Evolutionary conservation across 2,888 invertebrate species (phyloP), one percentile per base, ranked within the genome.

Genomic region (Syritta pipiens): DNA sequence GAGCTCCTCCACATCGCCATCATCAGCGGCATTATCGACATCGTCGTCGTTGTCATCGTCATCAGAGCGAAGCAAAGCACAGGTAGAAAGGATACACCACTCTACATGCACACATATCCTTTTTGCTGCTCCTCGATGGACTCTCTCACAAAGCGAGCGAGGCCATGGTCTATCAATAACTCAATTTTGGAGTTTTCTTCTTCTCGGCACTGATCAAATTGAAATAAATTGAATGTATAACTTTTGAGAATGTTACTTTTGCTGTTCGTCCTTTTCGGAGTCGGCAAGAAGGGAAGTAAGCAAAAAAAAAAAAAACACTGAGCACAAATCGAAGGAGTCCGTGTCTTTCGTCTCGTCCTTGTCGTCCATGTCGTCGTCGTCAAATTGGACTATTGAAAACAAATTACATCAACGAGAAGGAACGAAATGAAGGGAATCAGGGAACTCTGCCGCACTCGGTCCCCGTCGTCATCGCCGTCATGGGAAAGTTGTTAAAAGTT

Each of bases 371-470:
- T n/a, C n/a, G n/a, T n/a, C n/a, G n/a, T 30, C 1, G 10, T 53
- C 28, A 77, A 72, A 77, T 77, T 77, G 77, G 53, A 77, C 77
- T 77, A 77, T 77, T 77, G 77, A 77, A 72, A 71, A 28, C 48
- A 65, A 77, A 77, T 77, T 72, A 67, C 60, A 77, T 77, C 60
- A 77, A 60, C 65, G 59, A 37, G 26, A 67, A 37, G 57, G 53
- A 49, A 35, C 40, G 44, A 51, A 57, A 49, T 17, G 42, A 40
- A 53, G 24, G 35, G 57, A 76, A 63, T 40, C 48, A 17, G 48
- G 22, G 17, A 49, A 30, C 28, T 28, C 12, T 24, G n/a, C n/a
- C n/a, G n/a, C n/a, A n/a, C n/a, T n/a, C n/a, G n/a, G n/a, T n/a
- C n/a, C n/a, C n/a, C n/a, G n/a, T n/a, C n/a, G n/a, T n/a, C n/a